These are phyloP conservation scores for Lepidurus packardi DNA, from an alignment of 1,140 invertebrate genomes.

Conservation along the genomic window DNA sequence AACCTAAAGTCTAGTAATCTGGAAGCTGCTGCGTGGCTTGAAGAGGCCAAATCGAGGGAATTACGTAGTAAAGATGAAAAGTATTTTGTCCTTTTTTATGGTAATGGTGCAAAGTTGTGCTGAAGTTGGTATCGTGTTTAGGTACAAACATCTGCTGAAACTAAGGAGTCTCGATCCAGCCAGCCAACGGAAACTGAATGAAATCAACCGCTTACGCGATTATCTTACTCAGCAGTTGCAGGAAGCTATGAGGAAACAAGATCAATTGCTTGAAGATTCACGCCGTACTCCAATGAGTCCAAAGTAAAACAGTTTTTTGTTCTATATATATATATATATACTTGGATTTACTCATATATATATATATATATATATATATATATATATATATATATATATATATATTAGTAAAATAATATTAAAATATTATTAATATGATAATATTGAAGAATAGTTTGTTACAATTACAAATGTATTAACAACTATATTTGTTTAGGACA, in stretches of 20 bases:
- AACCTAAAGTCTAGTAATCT: slow-evolving; percentile 54
- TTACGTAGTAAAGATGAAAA: slow-evolving; percentile 50
- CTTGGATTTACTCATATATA: no score
- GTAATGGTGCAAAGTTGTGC: not conserved
- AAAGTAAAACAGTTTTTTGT: not conserved
- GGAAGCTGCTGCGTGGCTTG: slow-evolving; percentile 56
- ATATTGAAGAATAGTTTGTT: no score
- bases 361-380: no score
- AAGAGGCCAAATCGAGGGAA: slow-evolving; percentile 53
- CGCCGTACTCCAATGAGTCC: not conserved
- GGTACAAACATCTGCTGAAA: slow-evolving; percentile 31
- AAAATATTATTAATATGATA: no score
- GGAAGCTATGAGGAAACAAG: slow-evolving; percentile 24
- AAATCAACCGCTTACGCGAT: slow-evolving; percentile 15
- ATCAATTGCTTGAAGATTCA: slow-evolving; percentile 13
- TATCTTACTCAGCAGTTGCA: slow-evolving; percentile 30
- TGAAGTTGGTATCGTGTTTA: not conserved
- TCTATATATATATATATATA: no score
- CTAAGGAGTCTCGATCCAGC: slow-evolving; percentile 28
- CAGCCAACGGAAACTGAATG: slow-evolving; percentile 29
- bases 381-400: no score
- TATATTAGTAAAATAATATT: no score
- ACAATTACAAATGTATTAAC: not conserved
- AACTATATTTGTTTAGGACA: not conserved
- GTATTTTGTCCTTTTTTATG: slow-evolving; percentile 42